Evolutionary conservation across 2,888 invertebrate species (phyloP), one percentile per base, ranked within the genome.

Genomic region (Synanthedon vespiformis): DNA sequence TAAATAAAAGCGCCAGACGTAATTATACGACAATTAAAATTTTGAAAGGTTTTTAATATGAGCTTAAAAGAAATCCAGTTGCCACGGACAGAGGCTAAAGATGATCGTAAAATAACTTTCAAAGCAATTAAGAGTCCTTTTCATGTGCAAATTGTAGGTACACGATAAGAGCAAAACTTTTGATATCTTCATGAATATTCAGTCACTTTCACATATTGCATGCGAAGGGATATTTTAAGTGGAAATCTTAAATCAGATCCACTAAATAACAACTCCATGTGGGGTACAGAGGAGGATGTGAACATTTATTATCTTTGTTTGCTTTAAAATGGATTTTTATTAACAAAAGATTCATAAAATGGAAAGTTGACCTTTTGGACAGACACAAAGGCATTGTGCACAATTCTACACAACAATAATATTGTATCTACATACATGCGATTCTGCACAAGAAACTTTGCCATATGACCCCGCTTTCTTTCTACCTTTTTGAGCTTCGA

Each of bases 101-200:
- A 54, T 49, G 49, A 57, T 66, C 65, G 58, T 79, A 77, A 78
- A 73, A 73, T 72, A 72, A 77, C 78, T 80, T 80, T 77, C 74
- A 72, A 70, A 70, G 64, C 70, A 70, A 74, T 76, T 74, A 78
- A 62, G 16, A 62, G 64, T 71, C 71, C 66, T 73, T 74, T 68
- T 65, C 64, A 65, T 68, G 64, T 62, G 64, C 58, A 63, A 66
- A 71, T 65, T 73, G 67, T 70, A 67, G 62, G 67, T 71, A 70
- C 71, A 70, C 71, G 72, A 68, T 64, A 65, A 52, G 53, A 60
- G 62, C 62, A 60, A 68, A 67, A 61, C 61, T 65, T 72, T 68
- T 72, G 70, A 69, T 72, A 65, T 70, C 67, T 72, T 77, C 74
- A 79, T 80, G 77, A 81, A 83, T 80, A 81, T 80, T 74, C 72